These are phyloP conservation scores for Leguminivora glycinivorella DNA, from an alignment of 1,140 invertebrate genomes.

Conservation along the genomic window DNA sequence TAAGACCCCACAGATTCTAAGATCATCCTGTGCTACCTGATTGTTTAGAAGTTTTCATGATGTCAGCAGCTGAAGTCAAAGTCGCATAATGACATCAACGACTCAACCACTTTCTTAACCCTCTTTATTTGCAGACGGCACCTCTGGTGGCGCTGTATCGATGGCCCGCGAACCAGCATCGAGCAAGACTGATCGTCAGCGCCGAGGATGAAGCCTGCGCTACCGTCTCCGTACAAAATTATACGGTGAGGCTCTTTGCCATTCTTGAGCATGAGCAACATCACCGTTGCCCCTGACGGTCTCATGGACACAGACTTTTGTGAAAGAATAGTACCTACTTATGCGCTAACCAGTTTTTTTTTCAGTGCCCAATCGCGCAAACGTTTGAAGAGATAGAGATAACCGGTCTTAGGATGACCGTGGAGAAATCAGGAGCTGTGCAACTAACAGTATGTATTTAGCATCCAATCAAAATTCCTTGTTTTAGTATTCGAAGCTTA, in stretches of 20 bases:
- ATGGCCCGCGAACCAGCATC: conserved; percentile 48
- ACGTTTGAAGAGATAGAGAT: conserved; percentile 41
- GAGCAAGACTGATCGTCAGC: conserved; percentile 55
- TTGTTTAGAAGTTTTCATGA: too few relatives aligned
- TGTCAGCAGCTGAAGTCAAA: too few relatives aligned
- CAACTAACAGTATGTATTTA: conserved; percentile 50
- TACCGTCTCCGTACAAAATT: conserved; percentile 58
- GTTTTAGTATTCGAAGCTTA: too few relatives aligned
- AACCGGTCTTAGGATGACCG: conserved; percentile 49
- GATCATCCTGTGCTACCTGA: too few relatives aligned
- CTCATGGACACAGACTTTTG: too few relatives aligned
- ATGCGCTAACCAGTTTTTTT: conserved; percentile 11
- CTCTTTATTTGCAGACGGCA: conserved; percentile 40
- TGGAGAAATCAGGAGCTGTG: conserved; percentile 58
- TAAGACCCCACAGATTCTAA: too few relatives aligned
- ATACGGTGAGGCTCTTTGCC: conserved; percentile 44
- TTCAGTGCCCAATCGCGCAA: conserved; percentile 66
- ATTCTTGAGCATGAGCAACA: too few relatives aligned
- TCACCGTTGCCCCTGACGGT: too few relatives aligned
- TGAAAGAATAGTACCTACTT: neutral
- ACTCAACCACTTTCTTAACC: too few relatives aligned
- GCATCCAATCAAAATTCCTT: too few relatives aligned
- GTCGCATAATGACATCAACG: too few relatives aligned
- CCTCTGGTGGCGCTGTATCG: conserved; percentile 53
- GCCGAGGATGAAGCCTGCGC: conserved; percentile 61